Conservation (phyloP, 1,140 invertebrate species). For the Aleiodes sp. region DNA sequence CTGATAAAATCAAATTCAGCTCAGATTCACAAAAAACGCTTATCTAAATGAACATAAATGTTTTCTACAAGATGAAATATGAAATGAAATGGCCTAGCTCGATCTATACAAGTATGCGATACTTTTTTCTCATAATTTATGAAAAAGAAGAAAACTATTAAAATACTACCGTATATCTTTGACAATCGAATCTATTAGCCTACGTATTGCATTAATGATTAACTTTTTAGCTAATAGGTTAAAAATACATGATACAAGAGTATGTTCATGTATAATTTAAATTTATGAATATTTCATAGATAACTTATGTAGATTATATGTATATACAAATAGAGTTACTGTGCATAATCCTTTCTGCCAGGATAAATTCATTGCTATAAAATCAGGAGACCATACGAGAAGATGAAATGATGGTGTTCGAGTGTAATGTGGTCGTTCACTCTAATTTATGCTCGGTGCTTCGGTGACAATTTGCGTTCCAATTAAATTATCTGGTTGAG, state of each 20-base stretch:
- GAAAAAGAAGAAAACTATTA: slow-evolving; percentile 8
- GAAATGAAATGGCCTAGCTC: too few relatives aligned
- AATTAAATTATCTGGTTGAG: too few relatives aligned
- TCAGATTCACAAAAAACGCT: too few relatives aligned
- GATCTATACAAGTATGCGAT: too few relatives aligned
- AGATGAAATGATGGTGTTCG: background rate
- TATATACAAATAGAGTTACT: background rate
- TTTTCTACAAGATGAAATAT: too few relatives aligned
- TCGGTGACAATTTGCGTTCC: too few relatives aligned
- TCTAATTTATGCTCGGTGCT: too few relatives aligned
- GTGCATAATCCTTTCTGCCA: background rate
- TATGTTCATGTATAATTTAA: background rate
- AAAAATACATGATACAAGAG: background rate
- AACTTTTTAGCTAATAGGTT: background rate
- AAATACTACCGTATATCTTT: slow-evolving; percentile 17
- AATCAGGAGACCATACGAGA: background rate
- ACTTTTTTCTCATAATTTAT: too few relatives aligned
- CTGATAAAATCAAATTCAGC: too few relatives aligned
- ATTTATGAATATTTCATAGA: slow-evolving; percentile 17
- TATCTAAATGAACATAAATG: too few relatives aligned
- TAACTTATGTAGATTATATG: slow-evolving; percentile 1
- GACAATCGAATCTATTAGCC: slow-evolving; percentile 29
- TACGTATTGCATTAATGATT: background rate
- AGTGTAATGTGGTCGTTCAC: too few relatives aligned
- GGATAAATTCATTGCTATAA: background rate